A percentile compares a stretch with the other conserved stretches of the same genome.
phyloP scores from a whole-genome alignment of 2,797 vertebrate species.

The Siniperca obscura region DNA sequence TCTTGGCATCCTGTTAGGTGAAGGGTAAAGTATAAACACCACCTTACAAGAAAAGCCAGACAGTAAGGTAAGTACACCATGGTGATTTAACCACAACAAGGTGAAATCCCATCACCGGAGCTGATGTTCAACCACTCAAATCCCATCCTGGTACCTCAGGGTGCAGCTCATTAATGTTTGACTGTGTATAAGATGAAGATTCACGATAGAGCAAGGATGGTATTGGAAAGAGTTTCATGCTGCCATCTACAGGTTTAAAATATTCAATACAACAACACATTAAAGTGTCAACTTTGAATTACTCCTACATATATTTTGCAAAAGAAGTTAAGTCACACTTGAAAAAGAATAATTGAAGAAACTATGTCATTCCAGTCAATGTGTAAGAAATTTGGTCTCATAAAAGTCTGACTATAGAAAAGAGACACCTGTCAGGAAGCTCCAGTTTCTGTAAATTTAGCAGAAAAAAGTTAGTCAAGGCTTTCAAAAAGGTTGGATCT shows the following conservation, averaged over 20 bases:
- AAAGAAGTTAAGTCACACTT: constrained; percentile 3
- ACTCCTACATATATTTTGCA: not conserved
- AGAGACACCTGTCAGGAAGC: not conserved
- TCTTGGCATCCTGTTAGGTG: constrained; percentile 88
- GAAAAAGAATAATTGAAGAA: not conserved
- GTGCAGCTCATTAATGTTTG: constrained; percentile 33
- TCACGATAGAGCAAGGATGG: constrained; percentile 1
- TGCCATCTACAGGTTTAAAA: constrained; percentile 79
- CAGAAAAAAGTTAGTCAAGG: not conserved
- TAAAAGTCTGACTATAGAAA: not conserved
- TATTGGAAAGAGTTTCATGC: constrained; percentile 69
- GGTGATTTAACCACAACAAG: constrained; percentile 30
- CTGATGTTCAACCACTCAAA: constrained; percentile 30
- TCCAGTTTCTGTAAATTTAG: not conserved
- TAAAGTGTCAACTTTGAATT: constrained; percentile 5
- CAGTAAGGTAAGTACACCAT: not conserved
- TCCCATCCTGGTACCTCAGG: constrained; percentile 28
- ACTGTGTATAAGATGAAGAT: constrained; percentile 32
- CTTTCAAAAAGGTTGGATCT: not conserved
- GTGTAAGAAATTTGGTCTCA: not conserved
- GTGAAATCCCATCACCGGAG: constrained; percentile 30
- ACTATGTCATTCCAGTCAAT: not conserved
- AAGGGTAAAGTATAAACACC: not conserved
- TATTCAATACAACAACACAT: constrained; percentile 53
- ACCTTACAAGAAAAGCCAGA: constrained; percentile 30